These are phyloP conservation scores for Hyphantria cunea DNA, from an alignment of 1,140 invertebrate species.

Conservation along the genomic window DNA sequence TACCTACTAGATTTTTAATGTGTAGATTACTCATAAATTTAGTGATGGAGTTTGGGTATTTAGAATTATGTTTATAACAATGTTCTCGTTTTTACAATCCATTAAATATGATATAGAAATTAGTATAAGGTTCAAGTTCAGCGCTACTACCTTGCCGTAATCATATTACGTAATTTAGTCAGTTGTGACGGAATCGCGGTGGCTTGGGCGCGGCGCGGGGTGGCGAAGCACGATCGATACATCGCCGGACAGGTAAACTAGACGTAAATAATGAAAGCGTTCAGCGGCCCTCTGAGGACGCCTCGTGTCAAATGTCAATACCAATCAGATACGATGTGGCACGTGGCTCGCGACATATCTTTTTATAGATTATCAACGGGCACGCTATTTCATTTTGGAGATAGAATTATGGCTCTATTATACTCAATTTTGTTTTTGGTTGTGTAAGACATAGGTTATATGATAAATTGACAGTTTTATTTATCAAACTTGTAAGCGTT, in stretches of 20 bases:
- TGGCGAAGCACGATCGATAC: slow-evolving; percentile 59
- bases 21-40: no score
- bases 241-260: slow-evolving; percentile 58
- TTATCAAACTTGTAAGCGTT: no score
- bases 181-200: slow-evolving; percentile 29
- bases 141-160: slow-evolving; percentile 27
- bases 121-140: slow-evolving; percentile 15
- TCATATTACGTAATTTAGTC: slow-evolving; percentile 41
- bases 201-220: slow-evolving; percentile 33
- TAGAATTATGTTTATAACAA: no score
- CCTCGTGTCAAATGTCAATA: slow-evolving; percentile 62
- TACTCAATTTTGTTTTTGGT: slow-evolving; percentile 7
- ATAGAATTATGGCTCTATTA: slow-evolving; percentile 10
- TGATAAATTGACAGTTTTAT: no score
- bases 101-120: slow-evolving; percentile 4
- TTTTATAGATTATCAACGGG: slow-evolving; percentile 20
- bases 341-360: slow-evolving; percentile 32
- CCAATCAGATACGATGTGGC: slow-evolving; percentile 37
- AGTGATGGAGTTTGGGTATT: no score
- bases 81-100: slow-evolving; percentile 2
- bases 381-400: slow-evolving; percentile 3
- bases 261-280: slow-evolving; percentile 71
- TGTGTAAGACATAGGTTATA: background rate
- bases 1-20: no score
- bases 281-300: slow-evolving; percentile 43